These are phyloP conservation scores for Diplosoma virens DNA, from an alignment of 23 tunicate species.

Conservation along the genomic window DNA sequence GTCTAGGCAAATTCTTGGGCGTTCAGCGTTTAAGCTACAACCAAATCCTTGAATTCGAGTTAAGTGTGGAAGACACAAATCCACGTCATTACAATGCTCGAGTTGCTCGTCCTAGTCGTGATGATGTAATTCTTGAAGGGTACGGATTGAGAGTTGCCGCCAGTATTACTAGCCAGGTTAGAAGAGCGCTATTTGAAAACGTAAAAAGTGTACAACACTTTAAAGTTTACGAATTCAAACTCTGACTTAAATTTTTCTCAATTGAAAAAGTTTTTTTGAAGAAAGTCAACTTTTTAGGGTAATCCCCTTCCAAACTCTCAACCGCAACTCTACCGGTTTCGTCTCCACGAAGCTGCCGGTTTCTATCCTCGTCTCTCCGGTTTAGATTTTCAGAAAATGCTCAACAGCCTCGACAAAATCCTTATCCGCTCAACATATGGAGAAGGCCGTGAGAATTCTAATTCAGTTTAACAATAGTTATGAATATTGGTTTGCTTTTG, in stretches of 20 bases:
- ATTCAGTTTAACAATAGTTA: background rate
- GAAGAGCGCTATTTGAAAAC: background rate
- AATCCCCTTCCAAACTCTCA: conserved; percentile 52
- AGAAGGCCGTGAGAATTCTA: conserved; percentile 57
- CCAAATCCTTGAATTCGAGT: conserved; percentile 76
- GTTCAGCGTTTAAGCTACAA: conserved; percentile 84
- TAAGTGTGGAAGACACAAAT: conserved; percentile 64
- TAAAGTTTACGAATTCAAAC: background rate
- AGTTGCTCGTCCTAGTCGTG: conserved; percentile 20
- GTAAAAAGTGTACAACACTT: background rate
- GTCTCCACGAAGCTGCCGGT: conserved; percentile 86
- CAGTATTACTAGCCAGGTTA: conserved; percentile 72
- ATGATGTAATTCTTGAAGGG: conserved; percentile 74
- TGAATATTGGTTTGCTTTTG: background rate
- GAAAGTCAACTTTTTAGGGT: conserved; percentile 16
- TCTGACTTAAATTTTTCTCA: background rate
- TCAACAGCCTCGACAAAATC: conserved; percentile 50
- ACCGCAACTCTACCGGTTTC: conserved; percentile 57
- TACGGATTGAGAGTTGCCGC: conserved; percentile 43
- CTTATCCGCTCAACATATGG: conserved; percentile 77
- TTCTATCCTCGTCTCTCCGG: conserved; percentile 68
- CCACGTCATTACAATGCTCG: background rate
- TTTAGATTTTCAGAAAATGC: conserved; percentile 79
- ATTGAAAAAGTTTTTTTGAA: background rate
- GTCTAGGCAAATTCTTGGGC: conserved; percentile 62